phyloP scores from a whole-genome alignment of 2,113 vertebrate species.

The Heliornis fulica region DNA sequence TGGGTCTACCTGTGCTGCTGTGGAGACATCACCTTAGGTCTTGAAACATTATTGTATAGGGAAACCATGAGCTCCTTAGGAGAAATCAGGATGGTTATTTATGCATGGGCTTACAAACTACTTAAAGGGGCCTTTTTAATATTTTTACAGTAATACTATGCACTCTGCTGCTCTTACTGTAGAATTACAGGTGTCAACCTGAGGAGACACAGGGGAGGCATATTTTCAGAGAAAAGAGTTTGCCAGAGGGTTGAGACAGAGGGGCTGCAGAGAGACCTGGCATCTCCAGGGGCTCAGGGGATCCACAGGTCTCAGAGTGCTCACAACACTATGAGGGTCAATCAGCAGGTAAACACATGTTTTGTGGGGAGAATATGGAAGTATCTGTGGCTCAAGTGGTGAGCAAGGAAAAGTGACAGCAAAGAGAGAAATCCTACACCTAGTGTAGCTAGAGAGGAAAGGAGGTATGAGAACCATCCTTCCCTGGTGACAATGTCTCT shows the following conservation, averaged over 20 bases:
- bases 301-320: background rate
- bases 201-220: background rate
- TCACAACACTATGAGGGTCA: background rate
- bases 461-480: background rate
- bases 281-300: background rate
- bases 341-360: background rate
- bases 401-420: background rate
- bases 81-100: background rate
- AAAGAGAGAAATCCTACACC: background rate
- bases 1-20: background rate
- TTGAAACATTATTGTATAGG: background rate
- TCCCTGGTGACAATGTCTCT: background rate
- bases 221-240: background rate
- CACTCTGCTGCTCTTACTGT: conserved; percentile 44
- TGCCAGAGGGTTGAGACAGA: background rate
- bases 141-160: conserved; percentile 54
- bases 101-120: background rate
- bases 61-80: background rate
- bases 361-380: rapidly evolving
- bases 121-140: conserved; percentile 6
- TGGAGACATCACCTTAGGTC: background rate
- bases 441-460: background rate
- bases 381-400: rapidly evolving
- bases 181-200: conserved; percentile 50
- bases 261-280: background rate